These are phyloP conservation scores for Hypsibius dujardini DNA, from an alignment of 1,140 invertebrate genomes.

Conservation along the genomic window DNA sequence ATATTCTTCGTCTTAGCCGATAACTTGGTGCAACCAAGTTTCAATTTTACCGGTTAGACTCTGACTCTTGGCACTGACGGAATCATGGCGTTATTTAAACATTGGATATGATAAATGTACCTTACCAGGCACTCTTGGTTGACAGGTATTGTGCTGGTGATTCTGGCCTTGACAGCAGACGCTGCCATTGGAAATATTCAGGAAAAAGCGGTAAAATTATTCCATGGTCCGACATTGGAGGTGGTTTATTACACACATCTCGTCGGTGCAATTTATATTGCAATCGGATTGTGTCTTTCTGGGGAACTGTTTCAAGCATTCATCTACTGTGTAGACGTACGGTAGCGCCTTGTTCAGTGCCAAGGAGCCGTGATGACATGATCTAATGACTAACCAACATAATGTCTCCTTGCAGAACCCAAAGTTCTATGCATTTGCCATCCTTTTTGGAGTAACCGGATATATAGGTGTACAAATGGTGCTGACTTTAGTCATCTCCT, in stretches of 20 bases:
- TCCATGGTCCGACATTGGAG: conserved; percentile 65
- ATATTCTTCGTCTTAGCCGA: conserved; percentile 81
- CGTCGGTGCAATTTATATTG: conserved; percentile 65
- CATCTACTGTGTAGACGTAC: conserved; percentile 56
- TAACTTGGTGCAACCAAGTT: conserved; percentile 67
- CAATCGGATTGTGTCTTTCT: conserved; percentile 50
- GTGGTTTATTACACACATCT: conserved; percentile 78
- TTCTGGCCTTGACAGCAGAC: conserved; percentile 70
- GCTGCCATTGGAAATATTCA: conserved; percentile 87
- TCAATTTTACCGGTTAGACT: conserved; percentile 46
- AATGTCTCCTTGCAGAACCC: conserved; percentile 39
- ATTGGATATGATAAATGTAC: too few relatives aligned
- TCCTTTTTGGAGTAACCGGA: conserved; percentile 67
- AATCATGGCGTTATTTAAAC: too few relatives aligned
- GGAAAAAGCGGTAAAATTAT: conserved; percentile 73
- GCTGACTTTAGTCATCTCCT: conserved; percentile 60
- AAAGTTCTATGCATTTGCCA: conserved; percentile 61
- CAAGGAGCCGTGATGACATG: not conserved
- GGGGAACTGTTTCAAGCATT: conserved; percentile 57
- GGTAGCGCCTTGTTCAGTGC: conserved; percentile 19
- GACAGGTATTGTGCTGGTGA: conserved; percentile 61
- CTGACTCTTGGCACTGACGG: too few relatives aligned
- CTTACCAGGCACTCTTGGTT: conserved; percentile 14
- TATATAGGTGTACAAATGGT: conserved; percentile 83
- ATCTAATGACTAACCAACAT: conserved; percentile 11